phyloP scores from a whole-genome alignment of 2,113 vertebrate genomes.

The Laterallus jamaicensis region DNA sequence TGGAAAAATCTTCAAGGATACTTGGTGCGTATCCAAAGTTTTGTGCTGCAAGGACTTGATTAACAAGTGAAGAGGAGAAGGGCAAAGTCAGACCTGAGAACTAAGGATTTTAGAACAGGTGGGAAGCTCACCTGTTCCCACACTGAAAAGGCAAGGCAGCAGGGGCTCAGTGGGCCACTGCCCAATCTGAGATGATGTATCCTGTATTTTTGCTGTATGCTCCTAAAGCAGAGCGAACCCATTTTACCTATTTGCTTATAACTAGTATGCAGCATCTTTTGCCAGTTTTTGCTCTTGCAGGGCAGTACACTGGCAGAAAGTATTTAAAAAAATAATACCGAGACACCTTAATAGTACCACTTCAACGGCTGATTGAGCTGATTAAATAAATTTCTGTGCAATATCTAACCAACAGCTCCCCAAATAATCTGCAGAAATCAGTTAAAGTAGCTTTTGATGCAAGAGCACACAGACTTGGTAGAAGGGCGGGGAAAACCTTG shows the following conservation, averaged over 20 bases:
- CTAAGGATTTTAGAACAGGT: neutral
- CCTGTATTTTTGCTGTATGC: neutral
- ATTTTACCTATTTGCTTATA: neutral
- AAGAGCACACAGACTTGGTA: conserved; percentile 4
- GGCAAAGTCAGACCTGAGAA: neutral
- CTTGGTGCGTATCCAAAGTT: neutral
- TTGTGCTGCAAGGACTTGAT: neutral
- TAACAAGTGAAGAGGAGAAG: neutral
- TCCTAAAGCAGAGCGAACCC: neutral
- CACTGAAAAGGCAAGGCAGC: neutral
- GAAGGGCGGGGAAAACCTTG: conserved; percentile 28
- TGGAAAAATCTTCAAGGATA: neutral
- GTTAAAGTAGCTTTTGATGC: conserved; percentile 32
- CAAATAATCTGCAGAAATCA: conserved; percentile 53
- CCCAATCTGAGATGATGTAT: neutral
- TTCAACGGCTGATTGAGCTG: neutral
- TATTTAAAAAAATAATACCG: neutral
- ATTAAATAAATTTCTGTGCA: conserved; percentile 5
- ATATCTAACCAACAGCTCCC: conserved; percentile 6
- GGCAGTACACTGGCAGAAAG: neutral
- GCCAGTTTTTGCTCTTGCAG: neutral
- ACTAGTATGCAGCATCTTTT: neutral
- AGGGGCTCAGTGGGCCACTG: neutral
- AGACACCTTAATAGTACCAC: neutral
- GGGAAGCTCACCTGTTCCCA: neutral